Evolutionary conservation across 2,888 invertebrate species (phyloP), one percentile per base, ranked within the genome.

Genomic region (Phyto melanocephala): DNA sequence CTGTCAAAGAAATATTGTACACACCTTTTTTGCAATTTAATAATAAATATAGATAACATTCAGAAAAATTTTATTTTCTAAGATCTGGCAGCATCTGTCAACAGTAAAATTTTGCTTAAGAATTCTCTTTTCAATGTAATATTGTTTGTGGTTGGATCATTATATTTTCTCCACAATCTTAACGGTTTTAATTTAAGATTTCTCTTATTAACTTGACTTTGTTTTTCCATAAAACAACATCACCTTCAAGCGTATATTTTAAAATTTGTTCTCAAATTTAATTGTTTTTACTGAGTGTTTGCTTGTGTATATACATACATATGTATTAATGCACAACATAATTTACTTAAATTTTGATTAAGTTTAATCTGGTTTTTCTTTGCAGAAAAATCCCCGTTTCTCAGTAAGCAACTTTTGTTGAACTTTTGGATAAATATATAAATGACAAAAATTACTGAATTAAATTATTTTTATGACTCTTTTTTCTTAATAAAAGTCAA

Each of bases 181-280:
- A 17, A 42, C 52, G 13, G 15, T 68, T 22, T 42, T 50, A 50
- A 42, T 37, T 76, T 60, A 60, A 52, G 33, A 68, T 42, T 70
- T 70, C 24, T 20, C 8, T 62, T 54, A 45, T 45, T 42, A 52
- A 62, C 54, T 63, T 70, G 68, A 17, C 22, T 56, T 67, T 75
- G 37, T 47, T 56, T 67, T 67, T 65, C 47, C 35, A 54, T 33
- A 54, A 62, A 77, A 22, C 40, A 42, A 35, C 52, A 74, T 78
- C 22, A 74, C 77, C 78, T 81, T 81, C 72, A 63, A 63, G 47
- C 8, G 65, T 62, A 20, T 50, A 20, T 42, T 68, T 50, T 8
- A 17, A 8, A 47, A 11, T 68, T 74, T 72, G 15, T 72, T 62
- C 63, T 33, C 65, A 45, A 80, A 80, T 20, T 33, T 56, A 63